A percentile compares a stretch with the other conserved stretches of the same genome.
Evolutionary conservation across 2,113 vertebrate genomes (phyloP).

Genomic region (Otus sunia): DNA sequence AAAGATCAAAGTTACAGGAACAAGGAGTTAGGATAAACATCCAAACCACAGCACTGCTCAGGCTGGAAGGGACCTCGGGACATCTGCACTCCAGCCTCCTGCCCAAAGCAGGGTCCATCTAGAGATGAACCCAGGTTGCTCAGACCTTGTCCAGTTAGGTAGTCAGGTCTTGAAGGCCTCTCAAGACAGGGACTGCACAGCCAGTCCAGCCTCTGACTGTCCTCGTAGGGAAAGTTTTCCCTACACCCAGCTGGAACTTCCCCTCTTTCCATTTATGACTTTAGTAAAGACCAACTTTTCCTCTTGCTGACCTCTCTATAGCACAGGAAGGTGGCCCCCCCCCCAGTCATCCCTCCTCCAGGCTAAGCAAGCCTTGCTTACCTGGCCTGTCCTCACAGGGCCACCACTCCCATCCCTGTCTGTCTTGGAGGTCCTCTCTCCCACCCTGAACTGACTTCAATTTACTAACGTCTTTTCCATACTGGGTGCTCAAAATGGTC

Average conservation of each 20-base stretch:
- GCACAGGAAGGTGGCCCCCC: background rate
- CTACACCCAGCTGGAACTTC: background rate
- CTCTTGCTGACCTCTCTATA: background rate
- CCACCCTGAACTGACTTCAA: background rate
- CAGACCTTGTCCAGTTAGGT: background rate
- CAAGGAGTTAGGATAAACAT: background rate
- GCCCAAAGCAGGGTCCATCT: background rate
- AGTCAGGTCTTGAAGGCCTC: background rate
- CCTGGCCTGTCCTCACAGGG: background rate
- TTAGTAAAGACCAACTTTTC: background rate
- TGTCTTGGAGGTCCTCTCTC: background rate
- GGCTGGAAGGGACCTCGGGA: background rate
- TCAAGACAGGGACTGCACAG: background rate
- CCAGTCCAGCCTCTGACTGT: background rate
- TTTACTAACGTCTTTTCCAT: background rate
- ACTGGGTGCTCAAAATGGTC: background rate
- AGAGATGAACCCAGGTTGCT: background rate
- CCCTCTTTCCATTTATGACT: background rate
- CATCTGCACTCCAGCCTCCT: background rate
- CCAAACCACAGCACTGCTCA: background rate
- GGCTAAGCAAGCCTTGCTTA: background rate
- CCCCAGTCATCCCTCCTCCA: too few species aligned
- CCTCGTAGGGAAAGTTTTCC: background rate
- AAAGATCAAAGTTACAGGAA: background rate
- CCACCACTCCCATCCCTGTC: background rate